phyloP scores from a whole-genome alignment of 23 tunicate genomes.

The Trididemnum clinides region DNA sequence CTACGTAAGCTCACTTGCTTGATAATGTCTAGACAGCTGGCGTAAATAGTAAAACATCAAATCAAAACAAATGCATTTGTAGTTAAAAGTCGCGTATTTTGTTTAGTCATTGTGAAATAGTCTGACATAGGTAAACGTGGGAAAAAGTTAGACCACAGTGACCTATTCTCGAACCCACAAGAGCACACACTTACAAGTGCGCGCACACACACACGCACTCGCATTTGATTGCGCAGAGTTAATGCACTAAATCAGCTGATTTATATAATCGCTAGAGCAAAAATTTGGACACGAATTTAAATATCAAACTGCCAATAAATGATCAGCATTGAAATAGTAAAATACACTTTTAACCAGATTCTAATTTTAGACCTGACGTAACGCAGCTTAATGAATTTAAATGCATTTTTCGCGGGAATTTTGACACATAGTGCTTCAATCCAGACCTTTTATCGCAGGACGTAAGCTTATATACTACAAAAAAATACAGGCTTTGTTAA shows the following conservation, averaged over 20 bases:
- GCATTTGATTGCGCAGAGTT: slow-evolving; percentile 21
- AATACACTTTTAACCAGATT: too few species aligned
- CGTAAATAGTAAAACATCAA: background rate
- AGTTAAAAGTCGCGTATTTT: background rate
- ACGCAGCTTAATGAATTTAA: too few species aligned
- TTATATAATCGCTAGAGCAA: slow-evolving; percentile 32
- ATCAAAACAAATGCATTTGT: background rate
- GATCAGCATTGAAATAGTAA: too few species aligned
- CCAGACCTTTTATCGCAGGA: too few species aligned
- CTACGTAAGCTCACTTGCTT: too few species aligned
- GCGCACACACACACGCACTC: slow-evolving; percentile 33
- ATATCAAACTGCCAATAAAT: background rate
- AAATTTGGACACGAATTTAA: slow-evolving; percentile 53
- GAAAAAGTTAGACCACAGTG: background rate
- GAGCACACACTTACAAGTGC: background rate
- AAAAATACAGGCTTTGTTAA: too few species aligned
- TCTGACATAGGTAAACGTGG: background rate
- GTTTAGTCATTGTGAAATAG: background rate
- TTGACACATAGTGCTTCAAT: too few species aligned
- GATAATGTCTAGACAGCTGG: too few species aligned
- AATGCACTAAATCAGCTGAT: slow-evolving; percentile 73
- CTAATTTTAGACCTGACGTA: too few species aligned
- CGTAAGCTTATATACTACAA: too few species aligned
- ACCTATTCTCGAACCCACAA: slow-evolving; percentile 27
- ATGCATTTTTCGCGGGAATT: too few species aligned